phyloP scores from a whole-genome alignment of 2,113 vertebrate species.

The Ophiodon elongatus region DNA sequence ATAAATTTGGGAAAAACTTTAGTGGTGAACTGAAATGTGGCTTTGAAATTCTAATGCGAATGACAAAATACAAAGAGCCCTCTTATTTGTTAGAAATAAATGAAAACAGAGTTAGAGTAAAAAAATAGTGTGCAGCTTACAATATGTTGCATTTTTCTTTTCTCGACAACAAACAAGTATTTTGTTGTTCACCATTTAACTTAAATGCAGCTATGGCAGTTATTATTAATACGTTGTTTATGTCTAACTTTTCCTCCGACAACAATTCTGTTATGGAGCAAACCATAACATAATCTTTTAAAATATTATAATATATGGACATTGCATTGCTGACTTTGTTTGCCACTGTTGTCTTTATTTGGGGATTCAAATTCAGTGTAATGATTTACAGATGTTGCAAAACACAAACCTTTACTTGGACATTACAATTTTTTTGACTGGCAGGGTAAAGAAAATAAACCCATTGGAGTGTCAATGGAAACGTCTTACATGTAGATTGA shows the following conservation, averaged over 20 bases:
- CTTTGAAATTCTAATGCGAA: background rate
- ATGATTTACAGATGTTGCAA: slow-evolving; percentile 55
- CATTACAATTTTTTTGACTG: slow-evolving; percentile 4
- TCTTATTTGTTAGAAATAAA: background rate
- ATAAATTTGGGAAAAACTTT: background rate
- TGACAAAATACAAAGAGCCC: background rate
- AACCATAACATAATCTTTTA: background rate
- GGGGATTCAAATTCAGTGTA: slow-evolving; percentile 16
- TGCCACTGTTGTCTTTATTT: slow-evolving; percentile 8
- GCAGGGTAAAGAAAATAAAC: slow-evolving; percentile 26
- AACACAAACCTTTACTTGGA: slow-evolving; percentile 26
- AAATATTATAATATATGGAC: background rate
- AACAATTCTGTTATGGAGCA: background rate
- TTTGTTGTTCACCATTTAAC: too few species aligned
- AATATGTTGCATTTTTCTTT: background rate
- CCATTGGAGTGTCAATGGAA: slow-evolving; percentile 45
- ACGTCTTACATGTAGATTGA: slow-evolving; percentile 49
- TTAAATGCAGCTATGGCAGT: background rate
- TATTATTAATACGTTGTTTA: background rate
- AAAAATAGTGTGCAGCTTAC: background rate
- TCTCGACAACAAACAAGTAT: background rate
- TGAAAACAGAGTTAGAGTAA: background rate
- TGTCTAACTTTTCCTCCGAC: background rate
- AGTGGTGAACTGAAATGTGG: background rate
- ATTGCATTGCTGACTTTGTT: background rate